phyloP scores from a whole-genome alignment of 2,888 invertebrate species.

The Drosophila nr. fundita region DNA sequence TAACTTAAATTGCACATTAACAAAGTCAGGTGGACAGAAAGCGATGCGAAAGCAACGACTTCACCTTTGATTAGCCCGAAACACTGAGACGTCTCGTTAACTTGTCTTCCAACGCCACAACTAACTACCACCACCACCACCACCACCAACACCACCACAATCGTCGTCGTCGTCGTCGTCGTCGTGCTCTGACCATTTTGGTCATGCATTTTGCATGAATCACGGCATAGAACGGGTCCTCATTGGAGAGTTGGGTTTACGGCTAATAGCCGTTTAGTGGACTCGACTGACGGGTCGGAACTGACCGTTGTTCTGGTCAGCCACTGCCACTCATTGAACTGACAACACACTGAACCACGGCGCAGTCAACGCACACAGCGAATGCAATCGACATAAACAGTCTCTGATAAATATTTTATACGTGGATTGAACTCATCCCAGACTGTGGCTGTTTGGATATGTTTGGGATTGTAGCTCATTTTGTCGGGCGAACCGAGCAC shows the following conservation, averaged over 20 bases:
- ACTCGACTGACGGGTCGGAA: slow-evolving; percentile 37
- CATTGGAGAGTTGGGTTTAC: slow-evolving; percentile 15
- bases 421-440: slow-evolving; percentile 20
- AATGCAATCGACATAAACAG: slow-evolving; percentile 60
- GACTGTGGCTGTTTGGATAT: not conserved
- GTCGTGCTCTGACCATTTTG: slow-evolving; percentile 53
- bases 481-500: not conserved
- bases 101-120: slow-evolving; percentile 48
- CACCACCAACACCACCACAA: not conserved
- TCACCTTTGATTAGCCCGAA: slow-evolving; percentile 71
- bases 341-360: slow-evolving; percentile 27
- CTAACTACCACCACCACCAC: not conserved
- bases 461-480: not conserved
- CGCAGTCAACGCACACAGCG: slow-evolving; percentile 38
- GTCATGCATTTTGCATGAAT: slow-evolving; percentile 76
- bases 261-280: slow-evolving; percentile 77
- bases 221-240: slow-evolving; percentile 25
- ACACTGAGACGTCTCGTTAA: slow-evolving; percentile 73
- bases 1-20: slow-evolving; percentile 73
- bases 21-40: slow-evolving; percentile 26
- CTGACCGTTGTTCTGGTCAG: slow-evolving; percentile 12
- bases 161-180: not conserved
- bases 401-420: slow-evolving; percentile 46
- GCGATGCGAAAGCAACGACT: slow-evolving; percentile 26
- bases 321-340: slow-evolving; percentile 8